phyloP scores from a whole-genome alignment of 2,888 invertebrate species.

The Napeogenes sylphis region DNA sequence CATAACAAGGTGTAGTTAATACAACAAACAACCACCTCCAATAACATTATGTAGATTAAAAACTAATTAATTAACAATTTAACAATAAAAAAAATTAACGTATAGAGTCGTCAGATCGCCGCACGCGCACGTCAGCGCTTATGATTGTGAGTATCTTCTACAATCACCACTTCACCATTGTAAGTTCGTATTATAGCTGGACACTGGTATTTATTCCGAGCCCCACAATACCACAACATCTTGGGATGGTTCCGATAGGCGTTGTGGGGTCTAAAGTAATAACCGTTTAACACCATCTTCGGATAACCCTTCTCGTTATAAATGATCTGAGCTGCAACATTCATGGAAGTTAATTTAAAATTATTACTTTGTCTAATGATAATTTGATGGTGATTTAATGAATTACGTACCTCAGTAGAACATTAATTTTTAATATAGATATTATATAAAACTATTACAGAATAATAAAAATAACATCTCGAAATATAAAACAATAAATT shows the following conservation, averaged over 20 bases:
- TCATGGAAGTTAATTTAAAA: slow-evolving; percentile 12
- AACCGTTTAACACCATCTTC: slow-evolving; percentile 59
- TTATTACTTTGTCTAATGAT: neutral
- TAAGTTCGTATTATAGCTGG: slow-evolving; percentile 57
- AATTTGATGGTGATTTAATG: too few relatives aligned
- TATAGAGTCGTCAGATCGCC: too few relatives aligned
- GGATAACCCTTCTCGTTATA: slow-evolving; percentile 61
- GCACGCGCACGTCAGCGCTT: slow-evolving; percentile 36
- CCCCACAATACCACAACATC: slow-evolving; percentile 67
- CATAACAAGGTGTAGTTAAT: too few relatives aligned
- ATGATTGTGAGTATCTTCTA: slow-evolving; percentile 58
- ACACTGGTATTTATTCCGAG: slow-evolving; percentile 58
- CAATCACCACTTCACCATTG: slow-evolving; percentile 54
- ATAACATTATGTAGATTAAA: too few relatives aligned
- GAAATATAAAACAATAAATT: too few relatives aligned
- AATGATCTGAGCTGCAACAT: slow-evolving; percentile 58
- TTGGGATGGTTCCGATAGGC: slow-evolving; percentile 65
- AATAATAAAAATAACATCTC: too few relatives aligned
- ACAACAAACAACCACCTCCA: too few relatives aligned
- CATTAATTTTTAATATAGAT: too few relatives aligned
- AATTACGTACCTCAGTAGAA: too few relatives aligned
- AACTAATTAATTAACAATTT: too few relatives aligned
- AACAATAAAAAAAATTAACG: too few relatives aligned
- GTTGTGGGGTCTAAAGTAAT: slow-evolving; percentile 66
- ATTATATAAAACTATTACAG: too few relatives aligned